Conservation (phyloP, 1,140 invertebrate species). For the Ruditapes philippinarum region DNA sequence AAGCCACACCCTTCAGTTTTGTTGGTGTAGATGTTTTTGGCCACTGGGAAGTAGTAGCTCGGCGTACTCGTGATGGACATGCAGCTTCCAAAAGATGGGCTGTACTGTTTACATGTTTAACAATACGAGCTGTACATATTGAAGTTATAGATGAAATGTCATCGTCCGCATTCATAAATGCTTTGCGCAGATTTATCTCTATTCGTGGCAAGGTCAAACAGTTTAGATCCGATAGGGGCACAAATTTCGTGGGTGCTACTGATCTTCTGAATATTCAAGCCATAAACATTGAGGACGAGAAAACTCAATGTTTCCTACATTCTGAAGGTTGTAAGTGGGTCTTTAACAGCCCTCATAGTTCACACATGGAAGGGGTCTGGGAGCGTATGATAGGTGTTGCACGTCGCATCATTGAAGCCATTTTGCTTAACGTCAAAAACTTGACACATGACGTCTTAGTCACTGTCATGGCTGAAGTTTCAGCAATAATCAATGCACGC, state of each 20-base stretch:
- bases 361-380: constrained; percentile 71
- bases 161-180: constrained; percentile 45
- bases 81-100: constrained; percentile 6
- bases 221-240: constrained; percentile 1
- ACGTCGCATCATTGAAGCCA: constrained; percentile 60
- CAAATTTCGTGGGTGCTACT: neutral
- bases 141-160: constrained; percentile 9
- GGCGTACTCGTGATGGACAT: neutral
- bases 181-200: neutral
- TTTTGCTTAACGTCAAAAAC: constrained; percentile 43
- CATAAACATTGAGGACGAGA: constrained; percentile 37
- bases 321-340: neutral
- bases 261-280: constrained; percentile 2
- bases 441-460: constrained; percentile 71
- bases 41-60: neutral
- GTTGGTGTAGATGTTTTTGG: constrained; percentile 24
- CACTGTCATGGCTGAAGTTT: constrained; percentile 73
- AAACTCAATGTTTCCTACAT: constrained; percentile 16
- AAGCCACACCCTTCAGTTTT: neutral
- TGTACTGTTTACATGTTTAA: constrained; percentile 49
- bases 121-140: neutral
- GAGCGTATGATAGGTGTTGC: constrained; percentile 69
- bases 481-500: constrained; percentile 67
- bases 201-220: neutral
- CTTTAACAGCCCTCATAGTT: constrained; percentile 64